Evolutionary conservation across 2,888 invertebrate species (phyloP).

Genomic region (Drosophila parthenogenetica): DNA sequence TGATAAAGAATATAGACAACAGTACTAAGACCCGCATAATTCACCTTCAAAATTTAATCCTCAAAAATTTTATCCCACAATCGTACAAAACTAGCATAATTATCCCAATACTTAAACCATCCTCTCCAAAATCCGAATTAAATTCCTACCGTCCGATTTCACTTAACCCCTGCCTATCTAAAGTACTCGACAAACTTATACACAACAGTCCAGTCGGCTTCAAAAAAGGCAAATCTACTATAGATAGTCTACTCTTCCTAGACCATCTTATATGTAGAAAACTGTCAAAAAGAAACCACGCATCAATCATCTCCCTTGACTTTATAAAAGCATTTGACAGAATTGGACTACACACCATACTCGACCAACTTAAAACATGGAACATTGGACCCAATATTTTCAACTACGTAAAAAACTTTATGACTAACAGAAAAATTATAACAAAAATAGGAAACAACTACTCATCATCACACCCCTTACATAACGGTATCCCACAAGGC

Average conservation of each 20-base stretch:
- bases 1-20: conserved; percentile 1
- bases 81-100: not conserved
- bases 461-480: not conserved
- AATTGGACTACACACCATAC: not conserved
- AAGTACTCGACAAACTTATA: not conserved
- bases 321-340: not conserved
- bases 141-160: not conserved
- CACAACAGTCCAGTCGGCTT: not conserved
- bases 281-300: not conserved
- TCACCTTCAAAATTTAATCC: not conserved
- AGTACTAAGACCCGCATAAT: not conserved
- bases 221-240: conserved; percentile 1
- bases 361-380: not conserved
- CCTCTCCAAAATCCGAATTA: not conserved
- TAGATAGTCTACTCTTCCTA: not conserved
- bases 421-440: conserved; percentile 7
- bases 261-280: not conserved
- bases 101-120: not conserved
- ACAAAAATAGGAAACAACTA: not conserved
- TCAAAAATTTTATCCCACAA: not conserved
- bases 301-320: not conserved
- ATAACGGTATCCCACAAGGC: not conserved
- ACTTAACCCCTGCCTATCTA: not conserved
- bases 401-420: conserved; percentile 6
- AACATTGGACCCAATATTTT: not conserved